These are phyloP conservation scores for Holocentrus rufus DNA, from an alignment of 2,797 vertebrate genomes.

Conservation along the genomic window DNA sequence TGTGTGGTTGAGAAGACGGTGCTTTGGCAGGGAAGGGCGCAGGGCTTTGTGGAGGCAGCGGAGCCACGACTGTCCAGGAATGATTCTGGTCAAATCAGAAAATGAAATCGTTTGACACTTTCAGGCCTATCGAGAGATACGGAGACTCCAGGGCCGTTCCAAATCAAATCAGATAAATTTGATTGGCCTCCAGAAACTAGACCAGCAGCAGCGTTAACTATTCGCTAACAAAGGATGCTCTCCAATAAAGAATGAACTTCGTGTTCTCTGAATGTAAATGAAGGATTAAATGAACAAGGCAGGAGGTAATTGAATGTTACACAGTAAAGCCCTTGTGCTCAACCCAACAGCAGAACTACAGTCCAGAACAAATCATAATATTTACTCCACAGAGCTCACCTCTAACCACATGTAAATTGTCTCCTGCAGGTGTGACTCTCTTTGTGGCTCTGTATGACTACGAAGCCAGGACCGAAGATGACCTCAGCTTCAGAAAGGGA, in stretches of 20 bases:
- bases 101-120: slow-evolving; percentile 58
- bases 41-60: not conserved
- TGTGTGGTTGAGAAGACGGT: not conserved
- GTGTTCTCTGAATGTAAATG: not conserved
- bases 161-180: slow-evolving; percentile 44
- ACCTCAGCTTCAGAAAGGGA: slow-evolving; percentile 97
- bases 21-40: not conserved
- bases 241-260: not conserved
- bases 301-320: not conserved
- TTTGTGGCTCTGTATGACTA: slow-evolving; percentile 99
- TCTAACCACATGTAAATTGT: too few relatives aligned
- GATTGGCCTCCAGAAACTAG: slow-evolving; percentile 32
- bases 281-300: too few relatives aligned
- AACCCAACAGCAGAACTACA: not conserved
- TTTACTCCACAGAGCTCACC: not conserved
- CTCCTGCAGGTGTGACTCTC: slow-evolving; percentile 92
- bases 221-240: slow-evolving; percentile 9
- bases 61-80: slow-evolving; percentile 22
- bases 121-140: slow-evolving; percentile 49
- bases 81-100: slow-evolving; percentile 61
- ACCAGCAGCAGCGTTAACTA: slow-evolving; percentile 4
- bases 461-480: slow-evolving; percentile 95
- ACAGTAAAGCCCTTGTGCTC: slow-evolving; percentile 27
- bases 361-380: not conserved
- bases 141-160: slow-evolving; percentile 13